Evolutionary conservation across 2,797 vertebrate genomes (phyloP), one percentile per base, ranked within the genome.

Genomic region (Miichthys miiuy): DNA sequence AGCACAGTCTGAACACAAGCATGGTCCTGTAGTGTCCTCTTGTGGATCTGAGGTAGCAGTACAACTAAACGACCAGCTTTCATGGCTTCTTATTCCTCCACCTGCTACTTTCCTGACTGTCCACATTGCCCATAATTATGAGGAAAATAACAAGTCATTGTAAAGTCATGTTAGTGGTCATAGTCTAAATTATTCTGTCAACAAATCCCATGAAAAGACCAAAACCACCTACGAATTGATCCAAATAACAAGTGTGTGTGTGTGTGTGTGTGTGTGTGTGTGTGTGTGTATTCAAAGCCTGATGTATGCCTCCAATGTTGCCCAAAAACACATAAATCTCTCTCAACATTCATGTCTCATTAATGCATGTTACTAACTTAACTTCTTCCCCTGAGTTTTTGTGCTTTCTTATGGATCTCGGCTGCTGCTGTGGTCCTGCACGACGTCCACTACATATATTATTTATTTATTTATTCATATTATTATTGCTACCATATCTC

Each of bases 11-110:
- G 55, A 65, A 34, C 52, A 17, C 21, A 70, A 42, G 20, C 61
- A 58, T n/a, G 34, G 68, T 61, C 25, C 80, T 83, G 68, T 34
- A 77, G 68, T 82, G 92, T n/a, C 89, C 91, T 91, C 93, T 89
- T 69, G 91, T 92, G 93, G 91, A 76, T 38, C 0, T 18, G 13
- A 71, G 23, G 25, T 30, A 68, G 69, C 51, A 87, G 54, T 84
- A 47, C 89, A 87, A 10, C 72, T 70, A 0, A 60, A 55, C 25
- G 44, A 56, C 14, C 27, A 9, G n/a, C 48, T 55, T 7, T 50
- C 34, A 21, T 38, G 42, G 6, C 12, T 41, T 14, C 5, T 41
- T 25, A 9, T 72, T 55, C n/a, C 54, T 38, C 13, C 18, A 54
- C 27, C 11, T 63, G 27, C 18, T 27, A 18, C n/a, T 12, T 63